A percentile compares a stretch with the other conserved stretches of the same genome.
phyloP scores from a whole-genome alignment of 2,113 vertebrate genomes.

The Alces alces region DNA sequence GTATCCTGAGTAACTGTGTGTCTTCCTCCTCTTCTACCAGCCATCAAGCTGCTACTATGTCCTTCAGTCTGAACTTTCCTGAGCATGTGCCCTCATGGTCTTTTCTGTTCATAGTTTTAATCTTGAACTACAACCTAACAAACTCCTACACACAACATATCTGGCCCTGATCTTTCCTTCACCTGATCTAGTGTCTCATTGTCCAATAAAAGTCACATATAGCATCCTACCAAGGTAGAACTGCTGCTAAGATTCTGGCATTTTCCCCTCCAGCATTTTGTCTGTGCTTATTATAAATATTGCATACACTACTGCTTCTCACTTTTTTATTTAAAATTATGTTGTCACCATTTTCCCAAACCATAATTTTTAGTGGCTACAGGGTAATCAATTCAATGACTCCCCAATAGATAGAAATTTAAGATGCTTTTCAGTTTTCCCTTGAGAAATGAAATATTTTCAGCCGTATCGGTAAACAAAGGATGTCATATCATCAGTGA shows the following conservation, averaged over 20 bases:
- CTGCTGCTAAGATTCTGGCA: neutral
- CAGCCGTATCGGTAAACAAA: neutral
- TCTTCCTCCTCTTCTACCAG: neutral
- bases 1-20: rapidly evolving
- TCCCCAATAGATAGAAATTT: neutral
- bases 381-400: neutral
- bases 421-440: neutral
- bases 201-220: neutral
- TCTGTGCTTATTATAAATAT: neutral
- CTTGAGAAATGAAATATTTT: neutral
- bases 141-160: neutral
- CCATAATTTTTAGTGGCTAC: neutral
- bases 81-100: rapidly evolving
- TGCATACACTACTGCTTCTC: rapidly evolving
- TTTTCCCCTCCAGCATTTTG: neutral
- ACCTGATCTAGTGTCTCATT: neutral
- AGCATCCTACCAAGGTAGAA: neutral
- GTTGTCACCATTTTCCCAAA: neutral
- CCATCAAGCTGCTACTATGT: rapidly evolving
- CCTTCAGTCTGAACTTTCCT: too few relatives aligned
- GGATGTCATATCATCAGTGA: neutral
- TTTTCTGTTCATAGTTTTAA: neutral
- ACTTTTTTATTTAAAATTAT: neutral
- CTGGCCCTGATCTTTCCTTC: neutral
- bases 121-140: neutral